phyloP scores from a whole-genome alignment of 2,888 invertebrate genomes.

The Napeogenes inachia region DNA sequence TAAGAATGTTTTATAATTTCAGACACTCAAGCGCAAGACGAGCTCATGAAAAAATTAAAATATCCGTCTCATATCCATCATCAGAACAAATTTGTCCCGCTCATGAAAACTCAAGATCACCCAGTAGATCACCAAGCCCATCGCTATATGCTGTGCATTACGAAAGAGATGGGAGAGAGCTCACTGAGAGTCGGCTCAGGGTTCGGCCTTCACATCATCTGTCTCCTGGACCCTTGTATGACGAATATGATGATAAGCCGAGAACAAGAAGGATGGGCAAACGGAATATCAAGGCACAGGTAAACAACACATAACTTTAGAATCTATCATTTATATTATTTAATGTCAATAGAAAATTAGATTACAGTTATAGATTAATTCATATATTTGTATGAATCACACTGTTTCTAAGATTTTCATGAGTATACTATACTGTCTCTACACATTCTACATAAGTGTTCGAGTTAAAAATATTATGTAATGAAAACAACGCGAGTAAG shows the following conservation, averaged over 20 bases:
- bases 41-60: constrained; percentile 88
- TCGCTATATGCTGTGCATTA: constrained; percentile 83
- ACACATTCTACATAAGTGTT: no score
- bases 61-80: constrained; percentile 90
- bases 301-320: constrained; percentile 42
- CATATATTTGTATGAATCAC: no score
- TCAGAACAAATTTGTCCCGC: constrained; percentile 81
- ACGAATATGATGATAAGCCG: constrained; percentile 68
- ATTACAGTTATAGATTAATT: no score
- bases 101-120: constrained; percentile 62
- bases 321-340: no score
- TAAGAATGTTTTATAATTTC: constrained; percentile 33
- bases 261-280: constrained; percentile 87
- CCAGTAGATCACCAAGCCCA: constrained; percentile 61
- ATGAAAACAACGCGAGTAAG: no score
- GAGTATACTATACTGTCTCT: no score
- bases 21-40: constrained; percentile 80
- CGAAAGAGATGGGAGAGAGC: constrained; percentile 80
- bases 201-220: constrained; percentile 70
- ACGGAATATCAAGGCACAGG: constrained; percentile 93
- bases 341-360: no score
- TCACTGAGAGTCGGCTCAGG: constrained; percentile 79
- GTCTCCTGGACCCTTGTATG: constrained; percentile 69
- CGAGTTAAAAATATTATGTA: no score
- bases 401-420: no score